These are phyloP conservation scores for Zapornia atra DNA, from an alignment of 2,113 vertebrate genomes.

Conservation along the genomic window DNA sequence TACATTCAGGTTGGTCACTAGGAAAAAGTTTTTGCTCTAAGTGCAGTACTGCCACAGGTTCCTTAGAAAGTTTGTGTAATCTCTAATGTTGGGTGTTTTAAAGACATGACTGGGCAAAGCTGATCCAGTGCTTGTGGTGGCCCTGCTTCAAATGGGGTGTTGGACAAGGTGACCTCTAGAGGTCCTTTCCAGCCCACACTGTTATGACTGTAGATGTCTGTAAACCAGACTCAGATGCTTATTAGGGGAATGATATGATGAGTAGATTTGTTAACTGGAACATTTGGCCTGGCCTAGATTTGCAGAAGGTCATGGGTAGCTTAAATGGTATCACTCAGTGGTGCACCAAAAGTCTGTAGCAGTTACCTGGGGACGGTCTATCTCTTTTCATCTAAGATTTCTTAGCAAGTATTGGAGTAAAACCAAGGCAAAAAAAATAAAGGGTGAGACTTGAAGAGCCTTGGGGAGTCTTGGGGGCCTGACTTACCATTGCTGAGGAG, in stretches of 20 bases:
- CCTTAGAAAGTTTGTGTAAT: background rate
- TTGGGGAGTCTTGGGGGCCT: background rate
- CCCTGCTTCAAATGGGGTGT: background rate
- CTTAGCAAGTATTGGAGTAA: background rate
- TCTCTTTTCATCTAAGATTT: background rate
- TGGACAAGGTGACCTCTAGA: background rate
- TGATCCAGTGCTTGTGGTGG: background rate
- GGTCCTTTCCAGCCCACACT: background rate
- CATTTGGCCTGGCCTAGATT: background rate
- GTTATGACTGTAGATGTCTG: background rate
- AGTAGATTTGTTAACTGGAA: background rate
- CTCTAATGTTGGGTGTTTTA: background rate
- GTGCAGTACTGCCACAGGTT: background rate
- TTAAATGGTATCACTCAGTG: background rate
- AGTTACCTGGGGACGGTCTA: background rate
- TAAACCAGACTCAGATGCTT: background rate
- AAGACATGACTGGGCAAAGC: background rate
- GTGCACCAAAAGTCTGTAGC: background rate
- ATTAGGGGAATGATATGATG: background rate
- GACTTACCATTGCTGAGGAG: background rate
- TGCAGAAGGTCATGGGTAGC: background rate
- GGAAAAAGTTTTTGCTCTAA: background rate
- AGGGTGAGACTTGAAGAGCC: background rate
- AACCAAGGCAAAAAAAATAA: background rate
- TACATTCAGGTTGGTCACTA: background rate